Base-by-base conservation (phyloP, 2,113 vertebrate species). In the Thymallus thymallus region DNA sequence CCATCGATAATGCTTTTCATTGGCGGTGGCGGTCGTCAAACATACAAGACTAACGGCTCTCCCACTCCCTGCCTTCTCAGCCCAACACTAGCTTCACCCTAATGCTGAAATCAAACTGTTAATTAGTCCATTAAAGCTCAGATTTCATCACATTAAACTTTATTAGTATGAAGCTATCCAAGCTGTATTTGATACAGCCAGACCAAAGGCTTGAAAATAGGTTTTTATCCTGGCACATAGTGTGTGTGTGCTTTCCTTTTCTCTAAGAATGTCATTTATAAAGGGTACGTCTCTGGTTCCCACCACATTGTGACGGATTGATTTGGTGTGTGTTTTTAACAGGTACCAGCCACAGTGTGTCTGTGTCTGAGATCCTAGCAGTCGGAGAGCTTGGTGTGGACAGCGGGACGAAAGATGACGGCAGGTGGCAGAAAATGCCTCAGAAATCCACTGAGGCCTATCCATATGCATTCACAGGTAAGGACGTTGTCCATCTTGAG, bases 381-480 rank as follows among this genome's bases (percentile, higher is more conserved):
- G 94, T 97, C 12, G 90, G 91, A 81, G 94, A 96, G 85, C 85
- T 86, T 0, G 94, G 95, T 12, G 45, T 86, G 5, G 87, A 84
- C 0, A 5, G 72, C 46, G 69, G 35, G 32, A 26, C 2, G 51
- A 84, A 78, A 84, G 79, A 89, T 22, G 79, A 86, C 73, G 85
- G 95, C 71, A 95, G 90, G 77, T 98, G 96, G 96, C 95, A 95
- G 74, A 96, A 76, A 82, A 94, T 86, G 70, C 88, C 88, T 0
- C 89, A 48, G 69, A 62, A 69, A 85, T 81, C 72, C 26, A 48
- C 24, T 51, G 83, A 71, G 78, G 75, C 71, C 35, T 79, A 82
- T 76, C 85, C 85, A 71, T 87, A 91, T 46, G 91, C 93, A 14
- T 99, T 99, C 86, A 97, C 95, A 86, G 97, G 97, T 98, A 91